Conservation (phyloP, 2,797 vertebrate species). For the Oreortyx pictus region DNA sequence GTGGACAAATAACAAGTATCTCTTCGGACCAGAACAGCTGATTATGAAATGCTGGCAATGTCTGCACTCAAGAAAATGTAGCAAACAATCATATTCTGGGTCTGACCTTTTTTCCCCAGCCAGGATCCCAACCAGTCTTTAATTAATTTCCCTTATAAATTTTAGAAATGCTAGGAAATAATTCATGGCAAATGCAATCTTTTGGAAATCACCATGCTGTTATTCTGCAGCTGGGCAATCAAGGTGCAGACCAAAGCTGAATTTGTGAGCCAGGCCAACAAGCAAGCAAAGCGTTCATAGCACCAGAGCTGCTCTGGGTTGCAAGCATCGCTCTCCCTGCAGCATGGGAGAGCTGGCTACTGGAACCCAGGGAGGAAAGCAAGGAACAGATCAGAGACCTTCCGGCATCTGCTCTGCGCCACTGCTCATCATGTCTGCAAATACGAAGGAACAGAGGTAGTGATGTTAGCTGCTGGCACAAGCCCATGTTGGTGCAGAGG, state of each 20-base stretch:
- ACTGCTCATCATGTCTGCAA: not conserved
- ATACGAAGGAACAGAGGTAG: not conserved
- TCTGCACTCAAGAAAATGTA: conserved; percentile 45
- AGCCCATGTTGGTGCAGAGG: not conserved
- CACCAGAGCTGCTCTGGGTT: not conserved
- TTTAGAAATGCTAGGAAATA: conserved; percentile 21
- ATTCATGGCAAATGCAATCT: not conserved
- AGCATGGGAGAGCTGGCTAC: not conserved
- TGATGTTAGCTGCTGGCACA: not conserved
- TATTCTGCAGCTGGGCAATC: not conserved
- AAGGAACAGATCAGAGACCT: not conserved
- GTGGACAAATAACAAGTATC: conserved; percentile 41
- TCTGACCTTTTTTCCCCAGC: conserved; percentile 36
- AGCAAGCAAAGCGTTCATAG: not conserved
- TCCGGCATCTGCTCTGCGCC: not conserved
- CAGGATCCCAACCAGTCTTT: conserved; percentile 34
- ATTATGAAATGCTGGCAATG: conserved; percentile 55
- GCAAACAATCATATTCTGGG: conserved; percentile 30
- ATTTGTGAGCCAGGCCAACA: not conserved
- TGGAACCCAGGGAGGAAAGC: not conserved
- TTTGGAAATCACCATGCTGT: conserved; percentile 22
- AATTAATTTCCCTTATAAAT: conserved; percentile 58
- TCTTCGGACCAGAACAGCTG: conserved; percentile 35
- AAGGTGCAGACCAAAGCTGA: not conserved
- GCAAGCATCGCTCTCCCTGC: not conserved